Evolutionary conservation across 1,140 invertebrate genomes (phyloP).

Genomic region (Pygmarrhopalites habei): DNA sequence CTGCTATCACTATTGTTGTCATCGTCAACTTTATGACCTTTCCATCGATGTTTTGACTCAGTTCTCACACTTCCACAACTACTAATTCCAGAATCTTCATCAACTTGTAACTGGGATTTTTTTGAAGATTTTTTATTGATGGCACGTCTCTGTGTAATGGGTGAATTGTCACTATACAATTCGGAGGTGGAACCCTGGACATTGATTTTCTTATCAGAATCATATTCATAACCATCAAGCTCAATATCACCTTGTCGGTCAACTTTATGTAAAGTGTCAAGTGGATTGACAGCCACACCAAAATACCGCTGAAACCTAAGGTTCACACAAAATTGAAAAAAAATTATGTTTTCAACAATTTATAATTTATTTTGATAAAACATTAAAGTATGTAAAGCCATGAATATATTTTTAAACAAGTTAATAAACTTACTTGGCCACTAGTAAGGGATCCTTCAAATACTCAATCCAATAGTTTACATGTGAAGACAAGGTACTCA

Average conservation of each 20-base stretch:
- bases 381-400: no score
- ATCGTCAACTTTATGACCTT: no score
- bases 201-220: neutral
- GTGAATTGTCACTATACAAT: neutral
- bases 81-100: no score
- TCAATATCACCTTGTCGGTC: constrained; percentile 11
- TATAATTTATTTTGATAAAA: no score
- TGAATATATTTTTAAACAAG: no score
- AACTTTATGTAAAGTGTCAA: neutral
- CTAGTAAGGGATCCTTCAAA: constrained; percentile 56
- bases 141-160: neutral
- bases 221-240: neutral
- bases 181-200: neutral
- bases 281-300: constrained; percentile 47
- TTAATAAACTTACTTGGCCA: no score
- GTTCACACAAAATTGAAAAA: no score
- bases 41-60: neutral
- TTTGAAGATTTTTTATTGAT: no score
- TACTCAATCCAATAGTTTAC: neutral
- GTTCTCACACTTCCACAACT: neutral
- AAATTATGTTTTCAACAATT: no score
- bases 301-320: constrained; percentile 68
- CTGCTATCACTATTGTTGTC: neutral
- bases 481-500: neutral
- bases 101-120: no score